Evolutionary conservation across 1,140 invertebrate genomes (phyloP), one percentile per base, ranked within the genome.

Genomic region (Drosophila ficusphila): DNA sequence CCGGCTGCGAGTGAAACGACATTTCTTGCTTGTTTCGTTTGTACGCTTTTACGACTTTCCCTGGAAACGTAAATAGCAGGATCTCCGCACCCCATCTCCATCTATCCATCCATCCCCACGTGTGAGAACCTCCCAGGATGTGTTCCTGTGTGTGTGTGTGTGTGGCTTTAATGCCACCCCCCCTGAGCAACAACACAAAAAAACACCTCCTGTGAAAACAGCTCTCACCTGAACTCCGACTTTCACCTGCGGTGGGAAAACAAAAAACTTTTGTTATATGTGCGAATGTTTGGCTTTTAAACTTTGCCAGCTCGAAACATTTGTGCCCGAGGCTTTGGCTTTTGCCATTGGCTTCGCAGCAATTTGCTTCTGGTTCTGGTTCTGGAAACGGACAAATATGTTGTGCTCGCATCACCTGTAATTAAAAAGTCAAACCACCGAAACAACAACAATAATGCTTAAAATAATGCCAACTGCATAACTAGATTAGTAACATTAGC

Each of bases 41-140:
- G 60, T 76, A 69, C 79, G 81, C 81, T 73, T 85, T 85, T 79
- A 86, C 71, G 76, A 85, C 71, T 85, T 85, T 85, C 70, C 72
- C 53, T 44, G 61, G 81, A 86, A 86, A 79, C 81, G 54, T 58
- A 78, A 62, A 70, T 69, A 34, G 64, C 25, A 33, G 36, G 44
- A 21, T 6, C 23, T 5, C 42, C 11, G 2, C n/a, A n/a, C n/a
- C n/a, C 11, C n/a, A 4, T 23, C 3, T 16, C 12, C 33, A 19
- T 8, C 16, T 19, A 2, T 16, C 12, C 33, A 19, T 8, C 16
- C 14, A 2, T 16, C 2, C 12, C 12, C 48, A 25, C 19, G 16
- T 64, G 29, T 7, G 12, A 21, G 14, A 11, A 8, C 7, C 25
- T 25, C 21, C 5, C 14, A 16, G 41, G 36, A n/a, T n/a, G 46